Conservation (phyloP, 2,113 vertebrate species). For the Brachypteracias leptosomus region DNA sequence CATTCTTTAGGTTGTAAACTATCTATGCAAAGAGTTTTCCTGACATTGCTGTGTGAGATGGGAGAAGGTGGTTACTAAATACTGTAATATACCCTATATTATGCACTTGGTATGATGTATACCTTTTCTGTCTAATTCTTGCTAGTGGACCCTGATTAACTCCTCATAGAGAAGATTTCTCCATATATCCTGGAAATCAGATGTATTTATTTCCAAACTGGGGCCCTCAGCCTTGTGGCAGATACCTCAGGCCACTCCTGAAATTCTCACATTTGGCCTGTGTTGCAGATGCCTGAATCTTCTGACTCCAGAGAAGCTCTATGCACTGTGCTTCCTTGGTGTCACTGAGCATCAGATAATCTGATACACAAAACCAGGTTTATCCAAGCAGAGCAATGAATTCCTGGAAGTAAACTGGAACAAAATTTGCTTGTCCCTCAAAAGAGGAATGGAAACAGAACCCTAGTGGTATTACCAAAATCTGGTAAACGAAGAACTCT, state of each 20-base stretch:
- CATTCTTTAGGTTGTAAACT: background rate
- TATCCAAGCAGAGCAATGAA: background rate
- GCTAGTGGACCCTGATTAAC: background rate
- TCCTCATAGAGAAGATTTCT: background rate
- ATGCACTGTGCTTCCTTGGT: background rate
- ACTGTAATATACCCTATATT: background rate
- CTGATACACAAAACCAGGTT: background rate
- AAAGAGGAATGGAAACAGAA: background rate
- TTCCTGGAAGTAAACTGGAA: background rate
- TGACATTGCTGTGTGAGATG: background rate
- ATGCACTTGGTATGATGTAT: background rate
- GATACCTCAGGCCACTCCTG: background rate
- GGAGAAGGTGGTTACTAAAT: background rate
- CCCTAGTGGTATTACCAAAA: background rate
- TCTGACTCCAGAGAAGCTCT: background rate
- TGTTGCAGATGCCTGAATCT: background rate
- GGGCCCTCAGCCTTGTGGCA: background rate
- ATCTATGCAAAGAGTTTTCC: background rate
- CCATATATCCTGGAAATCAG: background rate
- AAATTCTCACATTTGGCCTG: background rate
- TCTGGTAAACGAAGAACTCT: no score
- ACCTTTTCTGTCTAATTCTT: background rate
- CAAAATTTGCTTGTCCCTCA: background rate
- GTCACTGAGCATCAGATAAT: background rate
- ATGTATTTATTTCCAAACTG: background rate